Base-by-base conservation (phyloP, 2,797 vertebrate genomes). In the Bradypodion pumilum region DNA sequence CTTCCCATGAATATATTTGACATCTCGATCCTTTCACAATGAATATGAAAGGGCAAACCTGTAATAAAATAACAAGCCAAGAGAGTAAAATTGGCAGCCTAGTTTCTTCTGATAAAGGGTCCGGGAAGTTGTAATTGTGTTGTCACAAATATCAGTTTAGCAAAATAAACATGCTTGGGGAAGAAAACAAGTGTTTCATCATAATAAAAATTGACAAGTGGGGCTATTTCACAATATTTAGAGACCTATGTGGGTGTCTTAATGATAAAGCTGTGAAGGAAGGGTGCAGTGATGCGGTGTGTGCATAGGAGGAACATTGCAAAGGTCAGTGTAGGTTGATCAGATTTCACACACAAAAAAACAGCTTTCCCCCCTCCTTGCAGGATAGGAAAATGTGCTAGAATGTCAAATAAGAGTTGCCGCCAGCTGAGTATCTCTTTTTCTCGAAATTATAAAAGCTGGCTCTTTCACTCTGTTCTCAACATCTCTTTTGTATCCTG, bases 221-320 rank as follows among this genome's bases (percentile, higher is more conserved):
- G 85, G 85, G 88, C 79, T 74, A 76, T 90, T 90, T 80, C 77
- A 65, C 25, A 83, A 86, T 32, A 81, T 85, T 92, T 89, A 81
- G 77, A 78, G 90, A 85, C 83, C 79, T 88, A 78, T 63, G 27
- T 59, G 15, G 5, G 37, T 42, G 60, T 23, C 35, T 29, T 65
- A n/a, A 23, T 73, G 68, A 32, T 63, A 52, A 21, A 82, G 87
- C 86, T 62, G 91, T 89, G 89, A 88, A 92, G 89, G 73, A 87
- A 88, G 88, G 89, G 82, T 44, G 60, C 74, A 73, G 87, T 86
- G 27, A 19, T 12, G 4, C 8, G 29, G 52, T 2, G 8, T 59
- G 6, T 27, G 3, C 2, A 12, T 2, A 81, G 65, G 82, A 87
- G 42, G 88, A 89, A 29, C 16, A n/a, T 0, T 3, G 13, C 32